Evolutionary conservation across 2,113 vertebrate species (phyloP), one percentile per base, ranked within the genome.

Genomic region (Triplophysa dalaica): DNA sequence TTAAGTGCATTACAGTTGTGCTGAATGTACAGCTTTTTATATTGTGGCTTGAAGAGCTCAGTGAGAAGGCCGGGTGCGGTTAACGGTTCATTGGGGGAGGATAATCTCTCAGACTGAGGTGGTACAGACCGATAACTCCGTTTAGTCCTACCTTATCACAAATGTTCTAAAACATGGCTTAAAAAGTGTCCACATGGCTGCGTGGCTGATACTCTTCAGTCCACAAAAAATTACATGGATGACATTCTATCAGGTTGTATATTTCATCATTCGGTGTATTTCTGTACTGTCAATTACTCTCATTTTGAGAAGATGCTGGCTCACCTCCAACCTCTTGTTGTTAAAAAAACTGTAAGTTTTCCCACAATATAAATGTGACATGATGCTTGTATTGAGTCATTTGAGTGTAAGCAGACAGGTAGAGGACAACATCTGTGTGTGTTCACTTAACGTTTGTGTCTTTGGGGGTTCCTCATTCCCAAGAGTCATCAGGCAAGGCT

Each of bases 1-100:
- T 88, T 90, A 89, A 93, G 89, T 92, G 87, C 77, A 85, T 81
- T 91, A 87, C 85, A 83, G 86, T 89, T 85, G 43, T 86, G 90
- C 93, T 92, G 91, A 92, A 92, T 89, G 90, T 86, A 92, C 91
- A 90, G 86, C 90, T 90, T 92, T 84, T 90, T 88, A 91, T 90
- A 89, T 85, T 92, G 92, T 88, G 92, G 92, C 92, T 90, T 89
- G 84, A 89, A 84, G 86, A 90, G 87, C 81, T 87, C 62, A 68
- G 86, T 81, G 84, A 91, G 89, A 90, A 91, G 73, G 89, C 89
- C 87, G 88, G 89, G 86, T 88, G 88, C 82, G 86, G 85, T 85
- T 86, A 83, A 84, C 86, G 87, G 84, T 86, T 80, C 68, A 83
- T 77, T 82, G 88, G 83, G 87, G 79, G 84, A 89, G 79, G 86